These are phyloP conservation scores for Marronus borbonicus DNA, from an alignment of 2,888 invertebrate genomes.

Conservation along the genomic window DNA sequence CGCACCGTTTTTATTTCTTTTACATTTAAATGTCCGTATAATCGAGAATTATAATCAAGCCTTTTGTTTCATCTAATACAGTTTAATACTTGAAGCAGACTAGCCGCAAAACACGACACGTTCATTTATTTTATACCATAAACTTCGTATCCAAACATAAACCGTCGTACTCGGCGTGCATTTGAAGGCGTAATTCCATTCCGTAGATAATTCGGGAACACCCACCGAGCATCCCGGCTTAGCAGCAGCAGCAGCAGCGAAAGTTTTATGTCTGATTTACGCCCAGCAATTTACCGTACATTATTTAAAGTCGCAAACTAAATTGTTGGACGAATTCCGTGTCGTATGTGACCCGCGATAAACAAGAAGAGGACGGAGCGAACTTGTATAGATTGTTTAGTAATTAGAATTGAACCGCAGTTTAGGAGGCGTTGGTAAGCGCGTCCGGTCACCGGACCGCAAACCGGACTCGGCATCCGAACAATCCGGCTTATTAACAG, in stretches of 20 bases:
- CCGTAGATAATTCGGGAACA: constrained; percentile 8
- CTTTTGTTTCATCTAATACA: no score
- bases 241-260: background rate
- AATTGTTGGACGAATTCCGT: constrained; percentile 42
- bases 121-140: constrained; percentile 2
- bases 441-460: constrained; percentile 53
- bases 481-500: constrained; percentile 55
- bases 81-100: no score
- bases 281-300: constrained; percentile 42
- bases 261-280: constrained; percentile 42
- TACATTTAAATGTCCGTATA: no score
- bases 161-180: background rate
- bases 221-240: background rate
- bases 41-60: no score
- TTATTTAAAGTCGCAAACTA: constrained; percentile 45
- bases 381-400: constrained; percentile 54
- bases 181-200: constrained; percentile 18
- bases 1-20: no score
- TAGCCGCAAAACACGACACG: background rate
- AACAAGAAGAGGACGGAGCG: constrained; percentile 33
- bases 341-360: constrained; percentile 45
- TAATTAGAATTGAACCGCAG: constrained; percentile 54
- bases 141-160: constrained; percentile 1
- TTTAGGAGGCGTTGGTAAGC: constrained; percentile 52
- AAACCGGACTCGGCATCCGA: constrained; percentile 54